Evolutionary conservation across 2,888 invertebrate genomes (phyloP).

Genomic region (Diabrotica balteata): DNA sequence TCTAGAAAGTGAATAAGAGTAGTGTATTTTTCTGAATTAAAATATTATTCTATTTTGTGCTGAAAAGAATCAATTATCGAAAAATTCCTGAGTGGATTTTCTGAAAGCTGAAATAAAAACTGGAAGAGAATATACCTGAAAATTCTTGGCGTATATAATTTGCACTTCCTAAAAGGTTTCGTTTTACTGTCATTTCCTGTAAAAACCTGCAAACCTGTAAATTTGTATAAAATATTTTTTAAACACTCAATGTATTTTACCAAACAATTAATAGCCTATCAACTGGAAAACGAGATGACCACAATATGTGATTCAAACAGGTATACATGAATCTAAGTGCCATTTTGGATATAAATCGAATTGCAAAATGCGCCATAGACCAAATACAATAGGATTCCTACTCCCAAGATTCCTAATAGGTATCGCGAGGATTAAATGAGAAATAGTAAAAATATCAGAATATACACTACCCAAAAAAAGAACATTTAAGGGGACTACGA

Average conservation of each 20-base stretch:
- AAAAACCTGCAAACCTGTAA: slow-evolving; percentile 31
- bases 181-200: slow-evolving; percentile 12
- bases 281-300: too few relatives aligned
- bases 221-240: slow-evolving; percentile 9
- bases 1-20: too few relatives aligned
- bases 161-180: slow-evolving; percentile 16
- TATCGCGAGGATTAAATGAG: too few relatives aligned
- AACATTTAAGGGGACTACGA: too few relatives aligned
- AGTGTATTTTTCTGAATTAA: too few relatives aligned
- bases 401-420: too few relatives aligned
- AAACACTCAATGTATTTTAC: slow-evolving; percentile 4
- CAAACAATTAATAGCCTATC: neutral
- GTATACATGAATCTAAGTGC: too few relatives aligned
- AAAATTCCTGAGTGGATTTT: slow-evolving; percentile 14
- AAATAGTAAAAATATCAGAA: too few relatives aligned
- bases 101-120: slow-evolving; percentile 35
- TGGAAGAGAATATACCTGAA: slow-evolving; percentile 14
- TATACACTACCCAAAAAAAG: too few relatives aligned
- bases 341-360: too few relatives aligned
- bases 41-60: neutral
- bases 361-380: too few relatives aligned
- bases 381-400: too few relatives aligned
- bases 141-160: neutral
- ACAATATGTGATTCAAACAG: neutral
- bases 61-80: slow-evolving; percentile 10